phyloP scores from a whole-genome alignment of 2,888 invertebrate genomes.

The Parascotia fuliginaria region DNA sequence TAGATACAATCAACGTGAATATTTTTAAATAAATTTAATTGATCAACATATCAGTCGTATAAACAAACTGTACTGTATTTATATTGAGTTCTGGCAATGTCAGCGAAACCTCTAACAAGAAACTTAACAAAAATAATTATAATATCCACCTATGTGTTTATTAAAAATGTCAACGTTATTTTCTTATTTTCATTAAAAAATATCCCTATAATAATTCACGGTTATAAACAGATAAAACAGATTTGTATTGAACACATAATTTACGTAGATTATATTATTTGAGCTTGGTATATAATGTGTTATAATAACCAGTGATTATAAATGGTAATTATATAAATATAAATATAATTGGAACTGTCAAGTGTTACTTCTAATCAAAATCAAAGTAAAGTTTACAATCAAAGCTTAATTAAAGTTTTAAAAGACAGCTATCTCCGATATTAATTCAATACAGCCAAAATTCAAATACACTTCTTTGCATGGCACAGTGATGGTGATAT shows the following conservation, averaged over 20 bases:
- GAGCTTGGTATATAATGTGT: slow-evolving; percentile 54
- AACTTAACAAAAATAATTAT: slow-evolving; percentile 25
- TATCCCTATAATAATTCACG: slow-evolving; percentile 55
- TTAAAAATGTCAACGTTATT: slow-evolving; percentile 60
- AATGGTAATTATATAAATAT: background rate
- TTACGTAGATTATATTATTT: slow-evolving; percentile 54
- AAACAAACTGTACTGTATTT: too few species aligned
- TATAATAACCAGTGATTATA: background rate
- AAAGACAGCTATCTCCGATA: too few species aligned
- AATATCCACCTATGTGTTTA: slow-evolving; percentile 50
- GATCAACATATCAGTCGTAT: too few species aligned
- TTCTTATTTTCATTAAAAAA: slow-evolving; percentile 48
- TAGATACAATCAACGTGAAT: too few species aligned
- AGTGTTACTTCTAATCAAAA: background rate
- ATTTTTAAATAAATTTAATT: too few species aligned
- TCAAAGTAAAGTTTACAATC: too few species aligned
- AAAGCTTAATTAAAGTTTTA: too few species aligned
- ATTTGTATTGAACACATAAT: slow-evolving; percentile 76
- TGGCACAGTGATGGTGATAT: too few species aligned
- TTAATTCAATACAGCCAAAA: too few species aligned
- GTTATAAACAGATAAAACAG: slow-evolving; percentile 66
- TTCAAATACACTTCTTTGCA: too few species aligned
- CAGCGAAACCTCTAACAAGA: slow-evolving; percentile 39
- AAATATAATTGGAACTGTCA: background rate
- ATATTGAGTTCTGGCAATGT: background rate